Conservation (phyloP, 1,140 invertebrate genomes). For the Bacillus rossius region DNA sequence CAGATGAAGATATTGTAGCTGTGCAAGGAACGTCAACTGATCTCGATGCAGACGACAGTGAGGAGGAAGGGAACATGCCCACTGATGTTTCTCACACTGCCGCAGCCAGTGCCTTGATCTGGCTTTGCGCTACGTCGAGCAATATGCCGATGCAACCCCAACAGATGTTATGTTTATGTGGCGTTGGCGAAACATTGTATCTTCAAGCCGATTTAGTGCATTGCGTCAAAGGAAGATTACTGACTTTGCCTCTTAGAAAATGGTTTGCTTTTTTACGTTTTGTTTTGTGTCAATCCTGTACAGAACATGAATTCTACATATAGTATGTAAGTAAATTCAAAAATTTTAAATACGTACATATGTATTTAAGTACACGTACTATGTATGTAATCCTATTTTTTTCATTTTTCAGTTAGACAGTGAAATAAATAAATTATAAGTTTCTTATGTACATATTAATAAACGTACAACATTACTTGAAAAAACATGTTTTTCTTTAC, state of each 20-base stretch:
- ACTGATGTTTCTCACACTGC: slow-evolving; percentile 5
- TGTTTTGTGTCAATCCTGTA: background rate
- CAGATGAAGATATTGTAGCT: background rate
- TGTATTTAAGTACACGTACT: background rate
- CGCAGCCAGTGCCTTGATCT: slow-evolving; percentile 7
- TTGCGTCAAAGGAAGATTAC: background rate
- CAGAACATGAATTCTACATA: background rate
- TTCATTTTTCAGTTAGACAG: no score
- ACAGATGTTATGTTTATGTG: slow-evolving; percentile 1
- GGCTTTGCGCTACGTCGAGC: slow-evolving; percentile 8
- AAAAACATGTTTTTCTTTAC: no score
- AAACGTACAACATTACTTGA: no score
- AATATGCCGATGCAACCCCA: slow-evolving; percentile 6
- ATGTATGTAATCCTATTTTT: background rate
- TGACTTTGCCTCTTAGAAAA: no score
- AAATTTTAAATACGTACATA: background rate
- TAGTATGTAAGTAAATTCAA: background rate
- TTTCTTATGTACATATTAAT: no score
- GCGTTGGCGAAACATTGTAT: background rate
- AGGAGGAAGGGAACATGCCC: background rate
- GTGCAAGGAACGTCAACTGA: no score
- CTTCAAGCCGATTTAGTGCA: background rate
- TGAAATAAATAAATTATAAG: no score
- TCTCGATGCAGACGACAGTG: background rate
- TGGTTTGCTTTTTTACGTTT: background rate